phyloP scores from a whole-genome alignment of 1,140 invertebrate species.

The Camponotus floridanus region DNA sequence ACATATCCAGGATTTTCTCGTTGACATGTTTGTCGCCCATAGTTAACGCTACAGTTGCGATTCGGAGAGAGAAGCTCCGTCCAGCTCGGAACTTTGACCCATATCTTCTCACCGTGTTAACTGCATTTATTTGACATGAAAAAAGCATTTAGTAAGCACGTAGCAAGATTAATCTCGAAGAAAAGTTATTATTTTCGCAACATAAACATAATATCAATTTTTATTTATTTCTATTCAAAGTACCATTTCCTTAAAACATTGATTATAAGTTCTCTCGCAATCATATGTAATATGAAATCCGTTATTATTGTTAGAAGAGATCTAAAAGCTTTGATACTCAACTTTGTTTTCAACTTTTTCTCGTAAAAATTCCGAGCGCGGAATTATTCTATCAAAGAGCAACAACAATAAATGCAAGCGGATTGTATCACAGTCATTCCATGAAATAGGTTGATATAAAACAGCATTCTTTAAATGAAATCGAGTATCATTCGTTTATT shows the following conservation, averaged over 20 bases:
- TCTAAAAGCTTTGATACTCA: constrained; percentile 3
- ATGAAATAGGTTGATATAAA: neutral
- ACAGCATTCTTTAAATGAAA: neutral
- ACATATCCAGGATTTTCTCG: constrained; percentile 3
- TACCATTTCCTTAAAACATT: neutral
- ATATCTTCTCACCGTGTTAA: neutral
- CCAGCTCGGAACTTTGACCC: neutral
- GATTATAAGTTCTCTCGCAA: neutral
- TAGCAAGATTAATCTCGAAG: neutral
- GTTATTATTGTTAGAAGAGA: neutral
- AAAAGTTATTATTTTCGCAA: constrained; percentile 6
- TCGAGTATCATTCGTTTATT: neutral
- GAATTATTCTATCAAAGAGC: constrained; percentile 14
- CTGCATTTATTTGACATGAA: neutral
- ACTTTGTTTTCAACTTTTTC: constrained; percentile 1
- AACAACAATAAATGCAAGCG: neutral
- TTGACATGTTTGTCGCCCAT: neutral
- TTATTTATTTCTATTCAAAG: neutral
- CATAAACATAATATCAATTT: neutral
- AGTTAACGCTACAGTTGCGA: neutral
- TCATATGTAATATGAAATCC: neutral
- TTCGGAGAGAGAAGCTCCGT: neutral
- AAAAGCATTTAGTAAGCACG: neutral
- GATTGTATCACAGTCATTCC: neutral
- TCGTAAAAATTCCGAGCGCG: neutral